Evolutionary conservation across 1,140 invertebrate genomes (phyloP), one percentile per base, ranked within the genome.

Genomic region (Pseudomyrmex dendroicus): DNA sequence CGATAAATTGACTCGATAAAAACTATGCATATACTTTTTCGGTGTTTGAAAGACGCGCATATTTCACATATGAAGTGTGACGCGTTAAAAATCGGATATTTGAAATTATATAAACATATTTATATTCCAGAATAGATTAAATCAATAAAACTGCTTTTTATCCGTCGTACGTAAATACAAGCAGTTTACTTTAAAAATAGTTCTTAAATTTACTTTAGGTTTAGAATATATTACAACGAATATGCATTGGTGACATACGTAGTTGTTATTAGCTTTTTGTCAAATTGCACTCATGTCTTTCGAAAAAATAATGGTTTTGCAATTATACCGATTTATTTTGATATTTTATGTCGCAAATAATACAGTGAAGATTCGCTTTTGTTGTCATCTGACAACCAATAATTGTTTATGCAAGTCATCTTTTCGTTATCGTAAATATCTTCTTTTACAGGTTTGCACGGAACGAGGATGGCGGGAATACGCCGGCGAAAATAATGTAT

Each of bases 401-500:
- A 80, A 70, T 25, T 12, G 22, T 46, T 44, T 10, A 62, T 12
- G 20, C 56, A 59, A 67, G 35, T 15, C 35, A 57, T 7, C 22
- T 56, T 80, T 80, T 80, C 50, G 35, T 46, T 76, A 63, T 64
- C n/a, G n/a, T n/a, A 66, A n/a, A 72, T 70, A 44, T 72, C 59
- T 35, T 83, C 56, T 54, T 66, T 9, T 66, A 72, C 22, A 94
- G 97, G 96, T 98, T 63, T 97, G 96, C 90, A 94, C 95, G 57
- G 97, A 98, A 92, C 95, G 97, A 20, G 97, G 97, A 0, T 98
- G 97, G 97, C 94, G 96, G 57, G 96, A 97, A 89, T 98, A 96
- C 92, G 94, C 95, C 2, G 94, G 95, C 48, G 92, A 93, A 52
- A 93, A 91, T 82, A 95, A 95, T 85, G 93, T 92, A 50, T 94